A percentile compares a stretch with the other conserved stretches of the same genome.
Evolutionary conservation across 2,113 vertebrate species (phyloP).

Genomic region (Dromaius novaehollandiae): DNA sequence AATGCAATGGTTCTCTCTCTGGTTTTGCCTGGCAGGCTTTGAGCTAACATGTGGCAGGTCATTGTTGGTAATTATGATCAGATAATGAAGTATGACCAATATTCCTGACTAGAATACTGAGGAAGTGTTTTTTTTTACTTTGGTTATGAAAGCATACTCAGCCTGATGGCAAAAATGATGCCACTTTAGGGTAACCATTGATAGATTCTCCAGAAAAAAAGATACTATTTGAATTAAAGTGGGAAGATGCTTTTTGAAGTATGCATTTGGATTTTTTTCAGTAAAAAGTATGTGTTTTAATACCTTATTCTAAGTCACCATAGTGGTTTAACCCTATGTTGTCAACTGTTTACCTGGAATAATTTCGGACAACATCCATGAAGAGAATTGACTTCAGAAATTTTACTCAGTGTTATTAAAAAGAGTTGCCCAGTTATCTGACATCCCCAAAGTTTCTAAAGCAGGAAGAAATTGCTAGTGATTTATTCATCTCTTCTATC

Average conservation of each 20-base stretch:
- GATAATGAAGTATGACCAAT: neutral
- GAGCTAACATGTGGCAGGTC: neutral
- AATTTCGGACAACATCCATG: neutral
- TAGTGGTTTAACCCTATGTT: neutral
- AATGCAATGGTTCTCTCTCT: neutral
- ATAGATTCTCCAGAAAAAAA: neutral
- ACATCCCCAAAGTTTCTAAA: neutral
- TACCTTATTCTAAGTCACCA: neutral
- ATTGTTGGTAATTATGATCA: neutral
- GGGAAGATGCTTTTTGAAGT: neutral
- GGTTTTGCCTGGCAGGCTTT: neutral
- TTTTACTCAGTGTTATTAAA: neutral
- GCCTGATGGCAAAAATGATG: neutral
- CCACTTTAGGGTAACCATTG: neutral
- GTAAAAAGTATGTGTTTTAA: rapidly evolving
- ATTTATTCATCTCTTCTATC: neutral
- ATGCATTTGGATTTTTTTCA: neutral
- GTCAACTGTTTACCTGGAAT: neutral
- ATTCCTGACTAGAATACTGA: neutral
- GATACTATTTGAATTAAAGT: too few relatives aligned
- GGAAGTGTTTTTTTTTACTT: neutral
- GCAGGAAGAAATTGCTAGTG: neutral
- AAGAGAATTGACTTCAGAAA: neutral
- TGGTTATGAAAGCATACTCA: neutral
- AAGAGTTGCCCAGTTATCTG: neutral